A percentile compares a stretch with the other conserved stretches of the same genome.
These are phyloP conservation scores for Belgica antarctica DNA, from an alignment of 2,888 invertebrate species.

Conservation along the genomic window DNA sequence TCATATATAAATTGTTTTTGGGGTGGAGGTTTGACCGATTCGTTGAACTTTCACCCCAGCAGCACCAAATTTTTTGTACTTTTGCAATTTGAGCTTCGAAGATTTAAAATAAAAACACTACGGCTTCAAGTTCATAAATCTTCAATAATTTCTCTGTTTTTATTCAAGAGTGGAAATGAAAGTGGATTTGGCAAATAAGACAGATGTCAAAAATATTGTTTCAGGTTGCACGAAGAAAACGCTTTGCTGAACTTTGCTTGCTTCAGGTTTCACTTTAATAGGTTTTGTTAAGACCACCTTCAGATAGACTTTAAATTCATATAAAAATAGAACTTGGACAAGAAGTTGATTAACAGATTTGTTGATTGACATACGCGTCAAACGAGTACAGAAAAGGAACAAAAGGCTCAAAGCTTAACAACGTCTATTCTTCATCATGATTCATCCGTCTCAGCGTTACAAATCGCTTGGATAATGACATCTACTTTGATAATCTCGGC, in stretches of 20 bases:
- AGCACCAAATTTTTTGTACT: constrained; percentile 5
- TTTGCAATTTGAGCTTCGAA: background rate
- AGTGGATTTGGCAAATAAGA: background rate
- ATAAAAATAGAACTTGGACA: constrained; percentile 1
- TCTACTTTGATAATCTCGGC: constrained; percentile 48
- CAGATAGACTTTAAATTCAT: background rate
- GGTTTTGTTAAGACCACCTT: background rate
- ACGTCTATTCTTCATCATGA: constrained; percentile 13
- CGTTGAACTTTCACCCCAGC: constrained; percentile 11
- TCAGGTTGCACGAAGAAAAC: background rate
- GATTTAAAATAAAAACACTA: background rate
- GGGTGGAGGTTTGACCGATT: background rate
- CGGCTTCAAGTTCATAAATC: background rate
- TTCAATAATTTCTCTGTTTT: background rate
- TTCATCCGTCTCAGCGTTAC: background rate
- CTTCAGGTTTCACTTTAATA: background rate
- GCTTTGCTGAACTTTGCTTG: too few species aligned
- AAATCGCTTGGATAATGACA: background rate
- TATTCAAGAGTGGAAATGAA: constrained; percentile 1
- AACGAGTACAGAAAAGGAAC: background rate
- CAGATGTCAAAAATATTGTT: background rate
- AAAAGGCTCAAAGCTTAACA: background rate
- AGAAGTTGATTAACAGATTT: constrained; percentile 14
- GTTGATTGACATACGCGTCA: constrained; percentile 6
- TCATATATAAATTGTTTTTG: constrained; percentile 3